These are phyloP conservation scores for Gasterosteus nipponicus DNA, from an alignment of 2,113 vertebrate genomes.

Conservation along the genomic window DNA sequence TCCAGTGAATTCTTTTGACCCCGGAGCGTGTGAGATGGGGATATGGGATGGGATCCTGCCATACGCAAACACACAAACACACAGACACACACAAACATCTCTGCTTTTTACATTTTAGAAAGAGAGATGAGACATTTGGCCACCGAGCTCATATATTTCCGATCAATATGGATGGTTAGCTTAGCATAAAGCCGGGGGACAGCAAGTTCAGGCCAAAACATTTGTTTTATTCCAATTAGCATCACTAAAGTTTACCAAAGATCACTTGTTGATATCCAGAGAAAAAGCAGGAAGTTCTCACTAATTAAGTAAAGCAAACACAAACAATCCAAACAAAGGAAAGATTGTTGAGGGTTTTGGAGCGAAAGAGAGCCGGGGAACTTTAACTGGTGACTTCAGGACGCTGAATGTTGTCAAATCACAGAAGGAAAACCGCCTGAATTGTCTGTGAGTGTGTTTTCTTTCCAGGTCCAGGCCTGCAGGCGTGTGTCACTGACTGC, in stretches of 20 bases:
- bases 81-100: not conserved
- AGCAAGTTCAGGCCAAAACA: not conserved
- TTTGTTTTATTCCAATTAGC: too few species aligned
- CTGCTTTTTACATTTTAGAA: not conserved
- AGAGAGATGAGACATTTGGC: not conserved
- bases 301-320: not conserved
- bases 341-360: not conserved
- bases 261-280: not conserved
- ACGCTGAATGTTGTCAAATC: constrained; percentile 17
- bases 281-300: not conserved
- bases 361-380: not conserved
- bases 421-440: not conserved
- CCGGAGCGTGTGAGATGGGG: constrained; percentile 17
- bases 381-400: not conserved
- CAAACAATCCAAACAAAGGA: not conserved
- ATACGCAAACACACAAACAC: not conserved
- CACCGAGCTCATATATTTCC: not conserved
- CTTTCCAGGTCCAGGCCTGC: constrained; percentile 6
- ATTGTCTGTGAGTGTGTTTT: constrained; percentile 50
- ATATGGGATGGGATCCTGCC: not conserved
- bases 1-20: constrained; percentile 37
- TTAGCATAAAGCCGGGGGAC: not conserved
- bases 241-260: not conserved
- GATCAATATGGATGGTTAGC: not conserved
- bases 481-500: constrained; percentile 58